phyloP scores from a whole-genome alignment of 2,888 invertebrate genomes.

The Drosophila sordidula region DNA sequence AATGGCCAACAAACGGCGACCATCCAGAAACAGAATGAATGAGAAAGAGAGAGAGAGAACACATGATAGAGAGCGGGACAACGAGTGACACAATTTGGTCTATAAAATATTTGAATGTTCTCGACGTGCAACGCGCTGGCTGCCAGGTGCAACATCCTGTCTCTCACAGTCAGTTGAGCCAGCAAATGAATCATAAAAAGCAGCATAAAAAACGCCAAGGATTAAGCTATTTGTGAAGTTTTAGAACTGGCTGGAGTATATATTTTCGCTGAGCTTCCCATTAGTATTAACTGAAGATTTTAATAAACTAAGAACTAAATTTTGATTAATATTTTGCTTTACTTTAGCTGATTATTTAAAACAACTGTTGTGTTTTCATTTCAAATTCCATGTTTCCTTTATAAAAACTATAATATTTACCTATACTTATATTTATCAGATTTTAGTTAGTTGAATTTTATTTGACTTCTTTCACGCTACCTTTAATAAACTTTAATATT shows the following conservation, averaged over 20 bases:
- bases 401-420: no score
- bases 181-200: slow-evolving; percentile 19
- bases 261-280: background rate
- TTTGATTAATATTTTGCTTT: no score
- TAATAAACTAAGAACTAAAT: no score
- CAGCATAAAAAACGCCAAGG: background rate
- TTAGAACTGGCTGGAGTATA: background rate
- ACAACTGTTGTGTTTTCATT: no score
- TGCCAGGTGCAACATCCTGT: slow-evolving; percentile 33
- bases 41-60: slow-evolving; percentile 29
- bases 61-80: background rate
- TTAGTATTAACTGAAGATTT: no score
- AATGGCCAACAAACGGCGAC: slow-evolving; percentile 28
- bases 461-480: no score
- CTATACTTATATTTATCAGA: no score
- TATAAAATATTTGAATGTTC: slow-evolving; percentile 72
- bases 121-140: slow-evolving; percentile 49
- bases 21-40: slow-evolving; percentile 6
- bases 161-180: slow-evolving; percentile 10
- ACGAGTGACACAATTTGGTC: slow-evolving; percentile 63
- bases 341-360: no score
- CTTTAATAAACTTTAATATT: no score
- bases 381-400: no score
- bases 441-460: no score
- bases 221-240: slow-evolving; percentile 23